Base-by-base conservation (phyloP, 2,797 vertebrate genomes). In the Parambassis ranga region DNA sequence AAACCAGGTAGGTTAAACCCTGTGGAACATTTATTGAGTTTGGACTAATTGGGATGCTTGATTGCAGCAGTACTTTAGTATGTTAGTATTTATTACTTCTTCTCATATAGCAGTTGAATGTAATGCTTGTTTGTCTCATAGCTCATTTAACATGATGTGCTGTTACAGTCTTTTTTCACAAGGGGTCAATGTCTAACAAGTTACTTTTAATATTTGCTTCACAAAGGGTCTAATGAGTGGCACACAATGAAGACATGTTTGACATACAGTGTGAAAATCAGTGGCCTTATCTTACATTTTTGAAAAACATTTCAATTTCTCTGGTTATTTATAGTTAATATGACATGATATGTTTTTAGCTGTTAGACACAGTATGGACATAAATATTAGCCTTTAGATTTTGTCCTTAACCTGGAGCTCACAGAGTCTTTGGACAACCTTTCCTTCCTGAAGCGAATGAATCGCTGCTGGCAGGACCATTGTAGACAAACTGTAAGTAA, bases 401-500 rank as follows among this genome's bases (percentile, higher is more conserved):
- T 53, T 38, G 71, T 69, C 78, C 70, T 87, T 87, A 87, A 85
- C 73, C 14, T 52, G 77, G 55, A 55, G 69, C 79, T 82, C 88
- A 98, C 95, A 95, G 96, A 96, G 89, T 94, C 94, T 74, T 87
- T 98, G 89, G 96, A 98, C 86, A 96, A 92, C 62, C 92, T 96
- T 71, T 92, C 96, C 56, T 99, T 98, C 87, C 91, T 99, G 80
- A 99, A 99, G 92, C 94, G 97, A 91, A 99, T 99, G 82, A 96
- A 99, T 88, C 96, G 94, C 83, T 99, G 98, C 88, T 99, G 98
- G 98, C 97, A 98, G 89, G 97, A 99, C 80, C 97, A 99, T 81
- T 99, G 98, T 93, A 96, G 98, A 87, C 98, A 99, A 94, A 99
- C 98, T 91, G 98, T 98, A 91, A 92, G 47, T 50, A 10, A 28